phyloP scores from a whole-genome alignment of 2,888 invertebrate species.

The Dasysyrphus albostriatus region DNA sequence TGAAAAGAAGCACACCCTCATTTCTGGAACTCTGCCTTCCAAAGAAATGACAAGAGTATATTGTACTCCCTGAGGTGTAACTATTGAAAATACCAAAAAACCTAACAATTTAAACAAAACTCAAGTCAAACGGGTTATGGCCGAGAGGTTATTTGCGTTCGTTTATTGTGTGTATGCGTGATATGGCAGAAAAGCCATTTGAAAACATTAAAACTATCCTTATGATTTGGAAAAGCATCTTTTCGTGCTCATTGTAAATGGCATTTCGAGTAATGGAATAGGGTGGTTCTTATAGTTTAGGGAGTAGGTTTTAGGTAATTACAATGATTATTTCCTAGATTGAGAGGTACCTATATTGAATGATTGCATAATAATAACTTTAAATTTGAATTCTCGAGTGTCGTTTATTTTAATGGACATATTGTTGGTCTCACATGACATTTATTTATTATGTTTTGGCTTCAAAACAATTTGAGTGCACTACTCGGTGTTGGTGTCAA shows the following conservation, averaged over 20 bases:
- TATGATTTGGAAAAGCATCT: background rate
- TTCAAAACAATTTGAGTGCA: background rate
- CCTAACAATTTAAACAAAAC: background rate
- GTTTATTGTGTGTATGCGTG: background rate
- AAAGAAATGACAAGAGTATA: background rate
- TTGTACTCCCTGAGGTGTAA: conserved; percentile 27
- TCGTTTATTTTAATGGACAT: background rate
- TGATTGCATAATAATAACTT: too few species aligned
- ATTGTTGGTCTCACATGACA: background rate
- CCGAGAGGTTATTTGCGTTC: background rate
- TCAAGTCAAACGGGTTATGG: conserved; percentile 3
- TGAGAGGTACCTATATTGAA: too few species aligned
- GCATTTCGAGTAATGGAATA: too few species aligned
- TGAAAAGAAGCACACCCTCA: conserved; percentile 4
- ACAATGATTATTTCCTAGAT: too few species aligned
- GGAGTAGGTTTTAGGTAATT: too few species aligned
- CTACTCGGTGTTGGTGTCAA: background rate
- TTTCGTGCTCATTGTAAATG: too few species aligned
- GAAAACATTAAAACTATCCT: conserved; percentile 10
- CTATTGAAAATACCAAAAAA: conserved; percentile 33
- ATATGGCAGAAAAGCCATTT: background rate
- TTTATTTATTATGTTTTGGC: background rate
- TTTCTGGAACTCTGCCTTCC: background rate
- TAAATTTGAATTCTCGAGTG: background rate
- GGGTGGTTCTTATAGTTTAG: too few species aligned